A percentile compares a stretch with the other conserved stretches of the same genome.
Conservation (phyloP, 2,797 vertebrate genomes). For the Hydrocynus forskahlii region DNA sequence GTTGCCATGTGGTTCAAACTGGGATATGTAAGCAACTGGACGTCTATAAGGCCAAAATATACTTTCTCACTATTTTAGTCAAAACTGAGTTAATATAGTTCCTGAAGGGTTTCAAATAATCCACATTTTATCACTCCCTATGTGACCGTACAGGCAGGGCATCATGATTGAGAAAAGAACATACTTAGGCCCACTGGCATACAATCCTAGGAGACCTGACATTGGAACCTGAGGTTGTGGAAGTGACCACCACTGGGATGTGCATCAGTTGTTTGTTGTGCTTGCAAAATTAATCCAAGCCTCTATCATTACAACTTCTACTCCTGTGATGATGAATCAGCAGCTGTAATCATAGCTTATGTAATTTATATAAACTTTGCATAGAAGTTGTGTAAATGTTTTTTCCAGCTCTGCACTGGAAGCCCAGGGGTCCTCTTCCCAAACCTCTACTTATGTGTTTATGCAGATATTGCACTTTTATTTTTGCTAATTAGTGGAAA, state of each 20-base stretch:
- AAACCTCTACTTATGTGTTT: not conserved
- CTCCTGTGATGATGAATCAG: not conserved
- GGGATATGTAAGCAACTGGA: not conserved
- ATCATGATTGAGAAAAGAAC: not conserved
- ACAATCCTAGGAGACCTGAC: not conserved
- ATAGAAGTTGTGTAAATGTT: not conserved
- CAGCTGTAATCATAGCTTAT: not conserved
- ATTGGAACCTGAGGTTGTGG: not conserved
- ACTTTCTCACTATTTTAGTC: not conserved
- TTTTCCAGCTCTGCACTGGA: not conserved
- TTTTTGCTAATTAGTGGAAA: not conserved
- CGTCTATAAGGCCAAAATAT: not conserved
- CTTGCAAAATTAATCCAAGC: not conserved
- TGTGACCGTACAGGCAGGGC: not conserved
- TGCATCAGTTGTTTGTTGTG: not conserved
- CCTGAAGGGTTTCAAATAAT: not conserved
- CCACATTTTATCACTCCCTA: not conserved
- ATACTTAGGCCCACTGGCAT: not conserved
- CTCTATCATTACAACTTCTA: not conserved
- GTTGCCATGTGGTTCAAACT: slow-evolving; percentile 14
- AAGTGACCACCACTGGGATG: not conserved
- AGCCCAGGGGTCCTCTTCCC: not conserved
- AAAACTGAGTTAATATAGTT: not conserved
- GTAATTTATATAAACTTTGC: not conserved
- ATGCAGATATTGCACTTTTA: not conserved